phyloP scores from a whole-genome alignment of 2,797 vertebrate species.

The Myripristis murdjan region DNA sequence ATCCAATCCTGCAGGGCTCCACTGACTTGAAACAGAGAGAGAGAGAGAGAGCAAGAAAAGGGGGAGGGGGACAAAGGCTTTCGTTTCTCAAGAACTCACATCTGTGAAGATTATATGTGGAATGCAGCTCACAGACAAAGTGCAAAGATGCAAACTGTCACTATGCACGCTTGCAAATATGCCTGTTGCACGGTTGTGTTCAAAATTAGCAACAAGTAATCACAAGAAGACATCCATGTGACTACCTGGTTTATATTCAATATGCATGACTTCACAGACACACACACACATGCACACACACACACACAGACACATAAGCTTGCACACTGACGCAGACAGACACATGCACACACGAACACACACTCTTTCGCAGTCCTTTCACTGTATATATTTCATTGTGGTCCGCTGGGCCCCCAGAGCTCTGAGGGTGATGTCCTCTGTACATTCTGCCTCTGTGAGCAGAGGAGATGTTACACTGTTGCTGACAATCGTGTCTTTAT shows the following conservation, averaged over 20 bases:
- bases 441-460: slow-evolving; percentile 23
- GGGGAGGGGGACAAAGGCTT: slow-evolving; percentile 25
- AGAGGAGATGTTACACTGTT: slow-evolving; percentile 5
- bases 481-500: slow-evolving; percentile 39
- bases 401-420: slow-evolving; percentile 71
- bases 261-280: slow-evolving; percentile 48
- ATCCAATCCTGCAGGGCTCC: slow-evolving; percentile 47
- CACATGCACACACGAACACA: slow-evolving; percentile 30
- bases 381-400: slow-evolving; percentile 49
- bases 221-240: slow-evolving; percentile 49
- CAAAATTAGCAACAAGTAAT: slow-evolving; percentile 17
- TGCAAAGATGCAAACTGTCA: slow-evolving; percentile 19
- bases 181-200: slow-evolving; percentile 33
- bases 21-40: slow-evolving; percentile 36
- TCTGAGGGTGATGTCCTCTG: slow-evolving; percentile 62
- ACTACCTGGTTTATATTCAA: slow-evolving; percentile 58
- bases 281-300: slow-evolving; percentile 9
- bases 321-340: slow-evolving; percentile 4
- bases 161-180: slow-evolving; percentile 14
- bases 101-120: slow-evolving; percentile 7
- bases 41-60: background rate
- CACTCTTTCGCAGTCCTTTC: slow-evolving; percentile 14
- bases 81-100: slow-evolving; percentile 28
- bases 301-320: slow-evolving; percentile 54
- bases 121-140: slow-evolving; percentile 3